phyloP scores from a whole-genome alignment of 1,140 invertebrate species.

The Ceratina calcarata region DNA sequence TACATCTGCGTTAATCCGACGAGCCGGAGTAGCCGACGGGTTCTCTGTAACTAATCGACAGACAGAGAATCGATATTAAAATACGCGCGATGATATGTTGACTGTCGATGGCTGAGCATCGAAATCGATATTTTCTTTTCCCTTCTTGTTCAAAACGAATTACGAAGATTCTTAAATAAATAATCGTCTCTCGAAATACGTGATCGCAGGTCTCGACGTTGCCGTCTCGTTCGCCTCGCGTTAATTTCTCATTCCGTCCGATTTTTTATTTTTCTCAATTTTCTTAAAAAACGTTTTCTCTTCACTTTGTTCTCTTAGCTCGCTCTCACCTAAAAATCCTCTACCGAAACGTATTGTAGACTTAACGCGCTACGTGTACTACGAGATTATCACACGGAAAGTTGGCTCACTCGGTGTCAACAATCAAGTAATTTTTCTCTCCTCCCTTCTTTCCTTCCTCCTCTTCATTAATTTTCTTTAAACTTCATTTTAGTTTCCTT shows the following conservation, averaged over 20 bases:
- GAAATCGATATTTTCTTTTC: neutral
- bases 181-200: constrained; percentile 64
- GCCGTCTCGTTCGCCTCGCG: constrained; percentile 43
- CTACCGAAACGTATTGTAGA: constrained; percentile 65
- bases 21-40: constrained; percentile 75
- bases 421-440: constrained; percentile 72
- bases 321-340: constrained; percentile 58
- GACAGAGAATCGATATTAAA: constrained; percentile 35
- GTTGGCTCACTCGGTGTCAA: constrained; percentile 77
- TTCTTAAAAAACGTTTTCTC: constrained; percentile 23
- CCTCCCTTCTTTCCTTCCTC: constrained; percentile 52
- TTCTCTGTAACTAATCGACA: constrained; percentile 54
- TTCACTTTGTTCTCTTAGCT: constrained; percentile 25
- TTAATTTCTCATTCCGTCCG: constrained; percentile 16
- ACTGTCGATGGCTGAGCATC: neutral
- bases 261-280: constrained; percentile 16
- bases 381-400: constrained; percentile 80
- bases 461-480: constrained; percentile 44
- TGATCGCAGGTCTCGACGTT: constrained; percentile 40
- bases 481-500: constrained; percentile 46
- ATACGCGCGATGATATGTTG: constrained; percentile 59
- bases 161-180: constrained; percentile 5
- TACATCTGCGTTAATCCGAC: constrained; percentile 38
- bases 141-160: neutral
- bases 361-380: constrained; percentile 68